Conservation (phyloP, 2,797 vertebrate species). For the Sebastes paucispinis region DNA sequence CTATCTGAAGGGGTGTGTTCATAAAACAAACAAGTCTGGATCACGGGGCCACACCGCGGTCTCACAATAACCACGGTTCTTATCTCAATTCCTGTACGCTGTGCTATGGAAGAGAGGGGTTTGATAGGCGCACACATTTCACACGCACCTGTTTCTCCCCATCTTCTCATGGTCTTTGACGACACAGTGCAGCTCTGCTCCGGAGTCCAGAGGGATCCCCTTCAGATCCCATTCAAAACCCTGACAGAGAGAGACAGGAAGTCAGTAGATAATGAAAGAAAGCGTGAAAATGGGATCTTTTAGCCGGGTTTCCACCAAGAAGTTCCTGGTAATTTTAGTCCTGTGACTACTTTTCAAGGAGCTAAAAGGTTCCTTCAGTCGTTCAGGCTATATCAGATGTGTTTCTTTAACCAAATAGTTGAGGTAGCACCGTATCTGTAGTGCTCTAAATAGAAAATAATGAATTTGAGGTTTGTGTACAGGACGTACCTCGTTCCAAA, state of each 20-base stretch:
- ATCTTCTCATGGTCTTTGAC: conserved; percentile 97
- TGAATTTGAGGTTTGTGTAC: not conserved
- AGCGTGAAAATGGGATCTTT: not conserved
- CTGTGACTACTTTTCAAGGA: no score
- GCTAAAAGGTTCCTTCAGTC: no score
- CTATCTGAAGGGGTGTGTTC: not conserved
- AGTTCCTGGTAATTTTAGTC: no score
- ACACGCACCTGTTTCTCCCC: conserved; percentile 92
- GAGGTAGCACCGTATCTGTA: not conserved
- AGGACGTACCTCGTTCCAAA: conserved; percentile 93
- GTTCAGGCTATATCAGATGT: not conserved
- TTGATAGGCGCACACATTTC: not conserved
- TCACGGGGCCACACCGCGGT: not conserved
- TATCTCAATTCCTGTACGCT: conserved; percentile 31
- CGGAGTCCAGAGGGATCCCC: conserved; percentile 89
- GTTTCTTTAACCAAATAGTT: not conserved
- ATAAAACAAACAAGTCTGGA: conserved; percentile 4
- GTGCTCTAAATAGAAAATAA: not conserved
- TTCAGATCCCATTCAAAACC: conserved; percentile 98
- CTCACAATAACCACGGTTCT: not conserved
- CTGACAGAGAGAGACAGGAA: conserved; percentile 67
- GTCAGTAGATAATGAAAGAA: not conserved
- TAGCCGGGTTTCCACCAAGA: no score
- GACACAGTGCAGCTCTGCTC: conserved; percentile 89
- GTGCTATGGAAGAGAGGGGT: not conserved